Evolutionary conservation across 2,888 invertebrate species (phyloP).

Genomic region (Agrotis segetum): DNA sequence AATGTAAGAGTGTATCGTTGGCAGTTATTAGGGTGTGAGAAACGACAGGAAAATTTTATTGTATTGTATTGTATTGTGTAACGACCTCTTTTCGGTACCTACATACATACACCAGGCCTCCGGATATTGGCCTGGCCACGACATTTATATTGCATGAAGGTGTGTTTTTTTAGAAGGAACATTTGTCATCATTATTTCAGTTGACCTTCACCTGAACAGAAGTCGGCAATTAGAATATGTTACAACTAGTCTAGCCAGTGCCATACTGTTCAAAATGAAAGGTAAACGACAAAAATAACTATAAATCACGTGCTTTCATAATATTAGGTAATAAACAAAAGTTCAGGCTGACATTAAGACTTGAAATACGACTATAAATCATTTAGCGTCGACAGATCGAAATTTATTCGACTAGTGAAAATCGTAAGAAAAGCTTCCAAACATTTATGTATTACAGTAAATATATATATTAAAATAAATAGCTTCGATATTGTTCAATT

Average conservation of each 20-base stretch:
- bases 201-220: neutral
- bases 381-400: constrained; percentile 19
- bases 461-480: constrained; percentile 36
- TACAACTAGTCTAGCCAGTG: no score
- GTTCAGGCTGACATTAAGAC: neutral
- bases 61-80: constrained; percentile 23
- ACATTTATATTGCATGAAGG: neutral
- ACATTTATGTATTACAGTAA: neutral
- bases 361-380: constrained; percentile 22
- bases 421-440: neutral
- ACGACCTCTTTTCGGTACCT: neutral
- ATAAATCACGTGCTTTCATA: neutral
- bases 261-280: neutral
- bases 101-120: constrained; percentile 20
- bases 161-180: neutral
- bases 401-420: constrained; percentile 19
- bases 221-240: no score
- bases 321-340: constrained; percentile 19
- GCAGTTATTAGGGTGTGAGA: constrained; percentile 37
- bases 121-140: neutral
- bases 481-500: constrained; percentile 36
- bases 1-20: constrained; percentile 24
- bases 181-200: constrained; percentile 10
- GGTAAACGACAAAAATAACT: neutral
- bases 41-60: constrained; percentile 26